These are phyloP conservation scores for Melanotaenia boesemani DNA, from an alignment of 2,797 vertebrate genomes.

Conservation along the genomic window DNA sequence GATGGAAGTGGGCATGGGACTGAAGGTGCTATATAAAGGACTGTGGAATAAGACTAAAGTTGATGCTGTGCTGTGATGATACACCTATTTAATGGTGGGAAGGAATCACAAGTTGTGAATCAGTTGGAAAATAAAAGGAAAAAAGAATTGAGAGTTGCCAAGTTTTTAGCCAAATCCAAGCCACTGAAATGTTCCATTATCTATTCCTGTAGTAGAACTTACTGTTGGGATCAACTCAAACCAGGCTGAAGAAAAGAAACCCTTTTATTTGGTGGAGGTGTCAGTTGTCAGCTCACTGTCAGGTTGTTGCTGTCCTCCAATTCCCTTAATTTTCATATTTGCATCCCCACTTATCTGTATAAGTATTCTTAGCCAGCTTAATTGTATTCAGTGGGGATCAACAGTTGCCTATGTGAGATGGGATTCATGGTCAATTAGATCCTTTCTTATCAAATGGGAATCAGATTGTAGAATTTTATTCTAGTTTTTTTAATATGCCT, in stretches of 20 bases:
- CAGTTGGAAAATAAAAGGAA: neutral
- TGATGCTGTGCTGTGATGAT: neutral
- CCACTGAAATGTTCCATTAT: neutral
- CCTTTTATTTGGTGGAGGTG: neutral
- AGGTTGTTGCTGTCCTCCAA: neutral
- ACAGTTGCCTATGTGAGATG: neutral
- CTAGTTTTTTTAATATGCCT: neutral
- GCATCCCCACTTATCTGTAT: neutral
- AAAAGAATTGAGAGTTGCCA: neutral
- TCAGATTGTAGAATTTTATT: no score
- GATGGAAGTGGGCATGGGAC: conserved; percentile 28
- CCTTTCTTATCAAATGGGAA: no score
- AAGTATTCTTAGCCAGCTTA: neutral
- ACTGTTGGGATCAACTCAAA: neutral
- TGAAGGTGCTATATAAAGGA: conserved; percentile 27
- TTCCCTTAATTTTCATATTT: neutral
- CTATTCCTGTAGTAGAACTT: neutral
- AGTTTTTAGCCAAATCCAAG: neutral
- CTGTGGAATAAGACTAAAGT: conserved; percentile 17
- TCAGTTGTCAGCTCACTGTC: neutral
- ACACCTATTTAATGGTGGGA: neutral
- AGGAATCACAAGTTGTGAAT: neutral
- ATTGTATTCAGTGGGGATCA: neutral
- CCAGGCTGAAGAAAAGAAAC: neutral
- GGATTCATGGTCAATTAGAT: neutral